phyloP scores from a whole-genome alignment of 2,113 vertebrate genomes.

The Corythornis cristatus region DNA sequence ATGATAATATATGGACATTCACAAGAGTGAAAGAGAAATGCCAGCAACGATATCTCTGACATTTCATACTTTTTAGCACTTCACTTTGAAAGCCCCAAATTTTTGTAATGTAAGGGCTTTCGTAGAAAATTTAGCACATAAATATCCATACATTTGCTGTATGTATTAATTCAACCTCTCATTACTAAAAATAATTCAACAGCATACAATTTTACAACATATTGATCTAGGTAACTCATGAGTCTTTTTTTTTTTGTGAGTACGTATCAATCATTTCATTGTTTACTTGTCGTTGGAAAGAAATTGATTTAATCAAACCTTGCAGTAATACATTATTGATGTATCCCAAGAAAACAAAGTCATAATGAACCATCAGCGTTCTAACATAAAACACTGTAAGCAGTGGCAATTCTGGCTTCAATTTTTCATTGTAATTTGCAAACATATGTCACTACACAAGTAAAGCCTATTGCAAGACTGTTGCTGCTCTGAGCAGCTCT shows the following conservation, averaged over 20 bases:
- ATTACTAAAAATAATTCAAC: constrained; percentile 55
- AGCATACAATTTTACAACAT: constrained; percentile 48
- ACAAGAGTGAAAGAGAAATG: not conserved
- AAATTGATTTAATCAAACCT: constrained; percentile 72
- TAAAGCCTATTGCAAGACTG: not conserved
- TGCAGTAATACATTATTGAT: constrained; percentile 72
- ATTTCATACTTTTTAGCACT: not conserved
- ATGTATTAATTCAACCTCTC: constrained; percentile 30
- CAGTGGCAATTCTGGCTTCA: not conserved
- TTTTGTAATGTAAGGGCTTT: not conserved
- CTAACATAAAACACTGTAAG: constrained; percentile 26
- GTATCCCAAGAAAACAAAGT: constrained; percentile 58
- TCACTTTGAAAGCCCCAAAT: not conserved
- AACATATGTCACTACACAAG: not conserved
- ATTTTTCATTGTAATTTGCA: not conserved
- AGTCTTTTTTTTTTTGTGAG: constrained; percentile 36
- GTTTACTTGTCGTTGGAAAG: constrained; percentile 71
- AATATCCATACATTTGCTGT: not conserved
- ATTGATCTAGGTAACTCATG: constrained; percentile 65
- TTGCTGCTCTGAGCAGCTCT: not conserved
- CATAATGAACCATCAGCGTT: constrained; percentile 62
- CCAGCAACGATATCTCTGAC: not conserved
- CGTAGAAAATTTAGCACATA: not conserved
- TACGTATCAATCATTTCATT: constrained; percentile 74
- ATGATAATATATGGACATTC: not conserved